These are phyloP conservation scores for Masnerella sp. DNA, from an alignment of 2,888 invertebrate genomes.

Conservation along the genomic window DNA sequence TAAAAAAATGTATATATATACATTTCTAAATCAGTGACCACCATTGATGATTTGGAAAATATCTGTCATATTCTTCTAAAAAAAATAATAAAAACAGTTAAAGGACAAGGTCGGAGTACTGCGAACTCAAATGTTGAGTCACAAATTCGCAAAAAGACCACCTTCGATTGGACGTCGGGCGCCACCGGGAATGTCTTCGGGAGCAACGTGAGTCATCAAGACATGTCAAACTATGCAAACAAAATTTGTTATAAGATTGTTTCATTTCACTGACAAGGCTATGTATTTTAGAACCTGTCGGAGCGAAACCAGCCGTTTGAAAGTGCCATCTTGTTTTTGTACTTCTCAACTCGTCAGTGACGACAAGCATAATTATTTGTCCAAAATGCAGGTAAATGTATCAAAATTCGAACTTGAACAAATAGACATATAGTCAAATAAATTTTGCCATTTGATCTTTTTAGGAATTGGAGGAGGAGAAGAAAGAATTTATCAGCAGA, in stretches of 20 bases:
- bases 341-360: conserved; percentile 61
- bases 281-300: conserved; percentile 69
- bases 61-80: too few species aligned
- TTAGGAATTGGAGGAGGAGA: conserved; percentile 70
- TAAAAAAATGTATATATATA: too few species aligned
- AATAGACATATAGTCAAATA: too few species aligned
- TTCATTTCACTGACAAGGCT: background rate
- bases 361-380: conserved; percentile 64
- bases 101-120: conserved; percentile 72
- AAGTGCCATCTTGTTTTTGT: conserved; percentile 66
- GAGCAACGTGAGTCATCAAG: conserved; percentile 69
- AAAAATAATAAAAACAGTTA: conserved; percentile 63
- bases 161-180: conserved; percentile 67
- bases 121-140: conserved; percentile 72
- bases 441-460: background rate
- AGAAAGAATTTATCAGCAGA: conserved; percentile 66
- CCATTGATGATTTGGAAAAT: too few species aligned
- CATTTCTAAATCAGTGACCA: too few species aligned
- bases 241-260: background rate
- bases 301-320: conserved; percentile 70
- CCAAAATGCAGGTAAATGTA: conserved; percentile 68
- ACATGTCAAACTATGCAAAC: conserved; percentile 3
- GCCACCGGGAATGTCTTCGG: conserved; percentile 67
- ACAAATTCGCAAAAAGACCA: conserved; percentile 68
- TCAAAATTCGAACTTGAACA: too few species aligned